Evolutionary conservation across 2,113 vertebrate species (phyloP).

Genomic region (Budorcas taxicolor): DNA sequence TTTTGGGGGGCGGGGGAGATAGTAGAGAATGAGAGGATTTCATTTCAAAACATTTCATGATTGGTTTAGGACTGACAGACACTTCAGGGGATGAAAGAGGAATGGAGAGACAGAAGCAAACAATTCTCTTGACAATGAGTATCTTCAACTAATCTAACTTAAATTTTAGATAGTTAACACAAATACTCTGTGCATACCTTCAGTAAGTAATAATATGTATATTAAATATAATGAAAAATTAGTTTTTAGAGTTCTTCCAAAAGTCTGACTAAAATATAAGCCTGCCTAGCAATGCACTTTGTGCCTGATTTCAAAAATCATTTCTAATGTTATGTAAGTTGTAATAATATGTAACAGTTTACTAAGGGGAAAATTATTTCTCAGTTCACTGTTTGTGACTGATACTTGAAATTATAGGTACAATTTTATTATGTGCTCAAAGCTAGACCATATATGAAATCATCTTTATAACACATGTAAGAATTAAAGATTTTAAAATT

Average conservation of each 20-base stretch:
- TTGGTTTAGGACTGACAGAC: neutral
- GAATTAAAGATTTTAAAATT: too few species aligned
- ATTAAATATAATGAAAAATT: neutral
- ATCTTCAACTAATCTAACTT: neutral
- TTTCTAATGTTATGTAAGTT: neutral
- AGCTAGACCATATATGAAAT: neutral
- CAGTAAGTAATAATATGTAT: neutral
- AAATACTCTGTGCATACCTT: neutral
- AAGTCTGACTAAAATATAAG: neutral
- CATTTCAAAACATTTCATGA: neutral
- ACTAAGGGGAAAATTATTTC: neutral
- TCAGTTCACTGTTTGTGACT: neutral
- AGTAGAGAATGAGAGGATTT: neutral
- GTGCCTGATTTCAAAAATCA: neutral
- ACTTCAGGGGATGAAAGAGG: neutral
- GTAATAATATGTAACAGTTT: neutral
- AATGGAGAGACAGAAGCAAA: neutral
- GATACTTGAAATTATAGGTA: neutral
- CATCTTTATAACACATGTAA: too few species aligned
- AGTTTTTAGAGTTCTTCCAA: neutral
- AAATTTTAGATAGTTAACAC: neutral
- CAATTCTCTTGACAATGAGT: neutral
- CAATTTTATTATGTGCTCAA: neutral
- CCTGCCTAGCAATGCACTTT: neutral
- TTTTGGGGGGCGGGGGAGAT: fast-evolving